Evolutionary conservation across 1,140 invertebrate genomes (phyloP).

Genomic region (Agraylea sexmaculata): DNA sequence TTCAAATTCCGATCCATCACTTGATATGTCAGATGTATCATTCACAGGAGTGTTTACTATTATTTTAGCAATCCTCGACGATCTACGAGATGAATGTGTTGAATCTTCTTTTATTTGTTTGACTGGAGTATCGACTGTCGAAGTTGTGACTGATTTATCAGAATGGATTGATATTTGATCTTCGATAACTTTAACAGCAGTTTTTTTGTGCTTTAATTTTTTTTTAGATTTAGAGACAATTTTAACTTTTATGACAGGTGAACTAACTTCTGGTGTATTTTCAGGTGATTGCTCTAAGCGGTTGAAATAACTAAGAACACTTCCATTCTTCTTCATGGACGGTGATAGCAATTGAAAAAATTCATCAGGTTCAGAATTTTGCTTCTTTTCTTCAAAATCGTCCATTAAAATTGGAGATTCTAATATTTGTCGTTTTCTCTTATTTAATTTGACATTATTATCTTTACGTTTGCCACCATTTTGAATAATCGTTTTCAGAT

Average conservation of each 20-base stretch:
- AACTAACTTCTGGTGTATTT: too few relatives aligned
- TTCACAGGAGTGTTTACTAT: neutral
- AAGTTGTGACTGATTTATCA: slow-evolving; percentile 17
- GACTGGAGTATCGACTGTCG: neutral
- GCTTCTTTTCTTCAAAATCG: slow-evolving; percentile 7
- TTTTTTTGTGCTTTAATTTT: slow-evolving; percentile 26
- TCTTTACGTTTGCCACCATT: slow-evolving; percentile 2
- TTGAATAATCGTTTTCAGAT: slow-evolving; percentile 37
- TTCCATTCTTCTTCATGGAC: slow-evolving; percentile 43
- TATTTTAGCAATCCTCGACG: neutral
- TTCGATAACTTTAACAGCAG: slow-evolving; percentile 26
- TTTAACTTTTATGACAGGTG: slow-evolving; percentile 29
- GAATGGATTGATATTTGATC: slow-evolving; percentile 25
- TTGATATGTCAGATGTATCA: neutral
- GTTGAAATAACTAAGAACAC: slow-evolving; percentile 44
- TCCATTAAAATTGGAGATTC: neutral
- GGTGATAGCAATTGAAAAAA: slow-evolving; percentile 34
- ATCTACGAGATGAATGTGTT: slow-evolving; percentile 3
- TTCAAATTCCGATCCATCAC: too few relatives aligned
- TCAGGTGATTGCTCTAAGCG: too few relatives aligned
- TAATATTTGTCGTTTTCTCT: slow-evolving; percentile 2
- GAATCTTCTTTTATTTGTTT: slow-evolving; percentile 2
- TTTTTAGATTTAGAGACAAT: slow-evolving; percentile 20
- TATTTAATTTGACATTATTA: slow-evolving; percentile 1
- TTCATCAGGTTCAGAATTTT: slow-evolving; percentile 13